Evolutionary conservation across 1,140 invertebrate species (phyloP), one percentile per base, ranked within the genome.

Genomic region (Hydropsyche tenuis): DNA sequence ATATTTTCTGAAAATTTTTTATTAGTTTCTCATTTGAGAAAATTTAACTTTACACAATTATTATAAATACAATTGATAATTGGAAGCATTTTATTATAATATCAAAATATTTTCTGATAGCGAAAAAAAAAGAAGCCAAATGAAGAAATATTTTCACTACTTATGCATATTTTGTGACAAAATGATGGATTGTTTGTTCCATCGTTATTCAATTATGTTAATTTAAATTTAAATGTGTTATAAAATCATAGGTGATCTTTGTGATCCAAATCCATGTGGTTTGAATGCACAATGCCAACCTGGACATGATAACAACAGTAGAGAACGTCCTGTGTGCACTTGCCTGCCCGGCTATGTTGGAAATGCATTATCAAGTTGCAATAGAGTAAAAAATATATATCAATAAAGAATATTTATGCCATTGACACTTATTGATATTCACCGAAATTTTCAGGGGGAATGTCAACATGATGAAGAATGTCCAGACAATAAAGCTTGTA

Each of bases 211-310:
- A n/a, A n/a, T n/a, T n/a, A n/a, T n/a, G n/a, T n/a, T n/a, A n/a
- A n/a, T n/a, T 46, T 46, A 16, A 46, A 2, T 46, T 46, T 4
- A 12, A n/a, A 53, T 53, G 20, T 53, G 22, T 51, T 69, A 37
- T 51, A 48, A 16, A 69, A 69, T 69, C 14, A 14, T 60, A 92
- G 93, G 87, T 78, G 93, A 95, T 80, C 85, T 95, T 0, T 95
- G 93, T 79, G 88, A 89, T 60, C 93, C 93, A 0, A 94, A 94
- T 83, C 93, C 94, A 16, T 96, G 94, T 79, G 94, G 94, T 1
- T 82, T 80, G 0, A 93, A 95, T 79, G 93, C 94, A 14, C 86
- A 91, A 68, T 96, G 95, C 78, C 89, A 89, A 25, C 92, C 93
- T 0, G 94, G 94, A 1, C 89, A 91, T 78, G 93, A 95, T 79